These are phyloP conservation scores for Cecidostiba fungosa DNA, from an alignment of 2,888 invertebrate genomes.

Conservation along the genomic window DNA sequence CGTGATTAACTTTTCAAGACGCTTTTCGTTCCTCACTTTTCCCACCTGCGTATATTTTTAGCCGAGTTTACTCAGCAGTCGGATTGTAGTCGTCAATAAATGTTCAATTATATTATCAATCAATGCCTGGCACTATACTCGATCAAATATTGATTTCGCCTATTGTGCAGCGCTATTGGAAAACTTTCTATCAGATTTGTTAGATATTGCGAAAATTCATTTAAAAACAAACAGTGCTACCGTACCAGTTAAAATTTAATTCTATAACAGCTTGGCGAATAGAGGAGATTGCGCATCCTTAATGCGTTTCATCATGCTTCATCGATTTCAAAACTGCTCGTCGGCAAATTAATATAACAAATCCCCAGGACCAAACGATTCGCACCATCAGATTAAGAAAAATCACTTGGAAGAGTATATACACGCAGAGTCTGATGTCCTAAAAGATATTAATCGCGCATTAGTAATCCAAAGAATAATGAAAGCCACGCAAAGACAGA, in stretches of 20 bases:
- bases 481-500: constrained; percentile 24
- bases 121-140: background rate
- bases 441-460: constrained; percentile 61
- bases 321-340: background rate
- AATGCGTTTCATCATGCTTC: background rate
- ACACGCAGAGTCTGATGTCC: background rate
- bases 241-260: background rate
- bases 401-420: constrained; percentile 7
- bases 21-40: background rate
- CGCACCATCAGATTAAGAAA: constrained; percentile 43
- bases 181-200: background rate
- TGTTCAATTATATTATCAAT: constrained; percentile 11
- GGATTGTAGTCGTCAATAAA: background rate
- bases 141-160: background rate
- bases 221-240: background rate
- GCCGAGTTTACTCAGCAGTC: background rate
- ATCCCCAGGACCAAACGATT: background rate
- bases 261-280: background rate
- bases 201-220: background rate
- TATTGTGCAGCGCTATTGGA: background rate
- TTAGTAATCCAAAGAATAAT: constrained; percentile 59
- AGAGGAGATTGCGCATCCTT: background rate
- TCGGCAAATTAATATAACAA: background rate
- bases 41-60: background rate
- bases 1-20: background rate